A percentile compares a stretch with the other conserved stretches of the same genome.
phyloP scores from a whole-genome alignment of 2,888 invertebrate genomes.

The Ennomos quercinarius region DNA sequence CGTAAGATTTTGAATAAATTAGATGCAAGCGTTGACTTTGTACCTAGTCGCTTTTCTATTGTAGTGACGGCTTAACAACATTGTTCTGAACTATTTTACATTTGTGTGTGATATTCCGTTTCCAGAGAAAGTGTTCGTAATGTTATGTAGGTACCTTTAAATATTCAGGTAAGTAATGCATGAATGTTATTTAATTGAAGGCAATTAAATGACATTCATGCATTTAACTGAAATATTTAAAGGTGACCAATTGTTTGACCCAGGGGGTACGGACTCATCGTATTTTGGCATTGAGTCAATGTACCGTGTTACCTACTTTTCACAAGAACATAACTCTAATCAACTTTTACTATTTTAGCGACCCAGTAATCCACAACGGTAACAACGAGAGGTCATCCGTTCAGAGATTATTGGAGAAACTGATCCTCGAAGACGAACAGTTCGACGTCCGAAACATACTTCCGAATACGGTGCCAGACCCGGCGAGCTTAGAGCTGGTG shows the following conservation, averaged over 20 bases:
- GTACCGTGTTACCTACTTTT: neutral
- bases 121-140: too few species aligned
- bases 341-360: slow-evolving; percentile 83
- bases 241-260: too few species aligned
- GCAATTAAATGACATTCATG: too few species aligned
- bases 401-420: slow-evolving; percentile 92
- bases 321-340: slow-evolving; percentile 2
- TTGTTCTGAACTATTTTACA: too few species aligned
- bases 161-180: too few species aligned
- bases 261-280: too few species aligned
- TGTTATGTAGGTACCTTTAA: too few species aligned
- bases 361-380: slow-evolving; percentile 94
- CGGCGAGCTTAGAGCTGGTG: slow-evolving; percentile 93
- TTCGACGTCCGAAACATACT: slow-evolving; percentile 96
- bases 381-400: slow-evolving; percentile 95
- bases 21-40: slow-evolving; percentile 6
- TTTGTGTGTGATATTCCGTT: too few species aligned
- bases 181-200: too few species aligned
- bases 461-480: slow-evolving; percentile 97
- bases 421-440: slow-evolving; percentile 97
- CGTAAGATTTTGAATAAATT: slow-evolving; percentile 29
- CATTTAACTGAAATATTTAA: too few species aligned
- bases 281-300: too few species aligned
- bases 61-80: too few species aligned
- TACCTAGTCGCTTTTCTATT: neutral